These are phyloP conservation scores for Brachylomia viminalis DNA, from an alignment of 2,888 invertebrate species.

Conservation along the genomic window DNA sequence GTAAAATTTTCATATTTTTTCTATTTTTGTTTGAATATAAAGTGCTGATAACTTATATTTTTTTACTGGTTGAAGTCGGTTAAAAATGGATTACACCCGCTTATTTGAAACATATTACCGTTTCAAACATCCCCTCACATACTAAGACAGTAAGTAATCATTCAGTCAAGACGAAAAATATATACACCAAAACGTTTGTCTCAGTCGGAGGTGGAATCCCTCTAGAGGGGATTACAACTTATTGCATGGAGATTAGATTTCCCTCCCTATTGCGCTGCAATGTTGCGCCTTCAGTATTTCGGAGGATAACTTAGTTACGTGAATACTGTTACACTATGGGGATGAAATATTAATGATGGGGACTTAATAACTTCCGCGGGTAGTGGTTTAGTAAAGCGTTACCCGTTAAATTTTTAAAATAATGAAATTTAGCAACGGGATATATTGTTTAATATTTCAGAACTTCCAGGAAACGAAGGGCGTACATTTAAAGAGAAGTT, in stretches of 20 bases:
- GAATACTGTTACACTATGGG: slow-evolving; percentile 46
- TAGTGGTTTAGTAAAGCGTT: slow-evolving; percentile 13
- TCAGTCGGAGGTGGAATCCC: slow-evolving; percentile 30
- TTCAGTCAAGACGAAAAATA: slow-evolving; percentile 21
- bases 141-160: slow-evolving; percentile 31
- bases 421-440: not conserved
- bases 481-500: not conserved
- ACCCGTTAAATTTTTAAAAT: slow-evolving; percentile 10
- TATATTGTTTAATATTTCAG: not conserved
- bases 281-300: slow-evolving; percentile 59
- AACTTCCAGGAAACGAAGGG: not conserved
- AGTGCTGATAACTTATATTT: not conserved
- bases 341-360: slow-evolving; percentile 51
- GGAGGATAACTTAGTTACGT: slow-evolving; percentile 63
- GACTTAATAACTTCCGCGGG: slow-evolving; percentile 37
- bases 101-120: no score
- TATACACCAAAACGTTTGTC: slow-evolving; percentile 26
- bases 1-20: not conserved
- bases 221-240: slow-evolving; percentile 63
- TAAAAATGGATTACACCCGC: no score
- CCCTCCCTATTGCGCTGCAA: slow-evolving; percentile 57
- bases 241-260: slow-evolving; percentile 72
- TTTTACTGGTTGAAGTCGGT: no score
- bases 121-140: no score
- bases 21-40: not conserved